A percentile compares a stretch with the other conserved stretches of the same genome.
These are phyloP conservation scores for Adela reaumurella DNA, from an alignment of 2,888 invertebrate genomes.

Conservation along the genomic window DNA sequence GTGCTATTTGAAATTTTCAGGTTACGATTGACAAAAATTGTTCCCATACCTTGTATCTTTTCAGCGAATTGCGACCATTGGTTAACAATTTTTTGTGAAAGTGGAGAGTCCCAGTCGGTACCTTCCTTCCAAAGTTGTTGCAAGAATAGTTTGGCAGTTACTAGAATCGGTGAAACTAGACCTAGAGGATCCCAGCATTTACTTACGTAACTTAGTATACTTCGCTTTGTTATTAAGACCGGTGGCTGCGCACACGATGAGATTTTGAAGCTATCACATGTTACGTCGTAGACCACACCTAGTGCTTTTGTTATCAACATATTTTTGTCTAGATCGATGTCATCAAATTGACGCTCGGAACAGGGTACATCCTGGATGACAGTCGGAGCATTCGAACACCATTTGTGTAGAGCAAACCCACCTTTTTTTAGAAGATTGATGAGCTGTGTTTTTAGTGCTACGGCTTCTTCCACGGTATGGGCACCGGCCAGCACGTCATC, in stretches of 20 bases:
- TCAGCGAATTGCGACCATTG: too few relatives aligned
- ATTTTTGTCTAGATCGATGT: not conserved
- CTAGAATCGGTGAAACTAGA: not conserved
- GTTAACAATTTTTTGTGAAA: not conserved
- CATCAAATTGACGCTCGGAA: not conserved
- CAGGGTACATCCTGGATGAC: not conserved
- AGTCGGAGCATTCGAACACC: not conserved
- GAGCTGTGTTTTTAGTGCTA: not conserved
- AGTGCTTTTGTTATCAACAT: not conserved
- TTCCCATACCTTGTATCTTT: too few relatives aligned
- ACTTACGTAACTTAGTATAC: not conserved
- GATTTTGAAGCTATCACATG: not conserved
- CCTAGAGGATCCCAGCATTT: not conserved
- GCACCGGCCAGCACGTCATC: not conserved
- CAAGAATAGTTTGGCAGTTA: not conserved
- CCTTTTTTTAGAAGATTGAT: not conserved
- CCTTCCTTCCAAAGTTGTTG: not conserved
- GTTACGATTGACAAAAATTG: too few relatives aligned
- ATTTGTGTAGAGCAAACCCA: not conserved
- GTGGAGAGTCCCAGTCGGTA: not conserved
- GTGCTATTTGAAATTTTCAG: too few relatives aligned
- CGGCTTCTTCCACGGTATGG: not conserved
- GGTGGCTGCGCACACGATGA: not conserved
- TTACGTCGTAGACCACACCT: not conserved
- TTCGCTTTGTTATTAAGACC: not conserved